Evolutionary conservation across 2,888 invertebrate genomes (phyloP).

Genomic region (Nomada hirtipes): DNA sequence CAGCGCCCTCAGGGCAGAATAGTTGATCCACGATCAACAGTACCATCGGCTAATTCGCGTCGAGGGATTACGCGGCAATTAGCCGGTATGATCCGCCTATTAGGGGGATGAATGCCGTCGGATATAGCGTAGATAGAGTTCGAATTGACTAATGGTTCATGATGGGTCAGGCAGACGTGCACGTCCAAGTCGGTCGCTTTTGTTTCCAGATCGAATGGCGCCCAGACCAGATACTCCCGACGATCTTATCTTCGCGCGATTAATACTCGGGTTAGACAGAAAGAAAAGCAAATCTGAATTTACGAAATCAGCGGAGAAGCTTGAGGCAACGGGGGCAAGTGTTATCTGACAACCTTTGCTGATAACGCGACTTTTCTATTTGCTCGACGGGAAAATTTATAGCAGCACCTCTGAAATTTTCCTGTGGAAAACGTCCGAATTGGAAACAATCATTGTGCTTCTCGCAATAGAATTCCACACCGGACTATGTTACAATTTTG

Average conservation of each 20-base stretch:
- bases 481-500: too few relatives aligned
- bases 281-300: not conserved
- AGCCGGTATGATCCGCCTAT: slow-evolving; percentile 72
- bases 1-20: not conserved
- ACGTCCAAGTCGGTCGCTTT: not conserved
- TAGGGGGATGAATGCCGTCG: slow-evolving; percentile 62
- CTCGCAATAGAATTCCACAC: too few relatives aligned
- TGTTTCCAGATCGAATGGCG: not conserved
- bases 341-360: slow-evolving; percentile 46
- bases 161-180: not conserved
- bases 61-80: slow-evolving; percentile 71
- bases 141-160: slow-evolving; percentile 74
- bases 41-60: slow-evolving; percentile 65
- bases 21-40: slow-evolving; percentile 55
- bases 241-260: not conserved
- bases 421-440: too few relatives aligned
- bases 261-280: not conserved
- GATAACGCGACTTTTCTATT: slow-evolving; percentile 25
- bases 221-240: not conserved
- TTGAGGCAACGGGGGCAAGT: slow-evolving; percentile 8
- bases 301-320: slow-evolving; percentile 6
- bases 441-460: too few relatives aligned
- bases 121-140: slow-evolving; percentile 40
- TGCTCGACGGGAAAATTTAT: not conserved
- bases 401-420: not conserved